These are phyloP conservation scores for Homarus gammarus DNA, from an alignment of 2,888 invertebrate genomes.

Conservation along the genomic window DNA sequence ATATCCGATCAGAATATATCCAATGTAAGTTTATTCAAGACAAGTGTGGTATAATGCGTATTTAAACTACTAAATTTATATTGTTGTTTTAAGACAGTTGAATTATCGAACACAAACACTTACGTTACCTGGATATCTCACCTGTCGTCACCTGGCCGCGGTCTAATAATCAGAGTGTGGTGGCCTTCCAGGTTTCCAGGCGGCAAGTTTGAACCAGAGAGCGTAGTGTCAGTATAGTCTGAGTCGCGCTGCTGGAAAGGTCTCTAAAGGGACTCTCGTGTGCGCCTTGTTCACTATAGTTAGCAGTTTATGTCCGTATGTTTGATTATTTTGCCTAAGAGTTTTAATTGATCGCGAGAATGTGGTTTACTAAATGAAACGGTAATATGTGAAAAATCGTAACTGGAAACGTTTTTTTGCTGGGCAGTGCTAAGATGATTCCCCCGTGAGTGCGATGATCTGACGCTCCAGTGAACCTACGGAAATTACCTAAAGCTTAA, in stretches of 20 bases:
- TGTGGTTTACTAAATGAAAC: not conserved
- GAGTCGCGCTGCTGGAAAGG: slow-evolving; percentile 34
- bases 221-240: slow-evolving; percentile 33
- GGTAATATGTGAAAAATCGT: not conserved
- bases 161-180: not conserved
- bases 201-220: slow-evolving; percentile 34
- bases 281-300: not conserved
- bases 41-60: too few species aligned
- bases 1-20: too few species aligned
- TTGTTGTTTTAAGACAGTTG: not conserved
- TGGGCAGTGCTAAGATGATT: not conserved
- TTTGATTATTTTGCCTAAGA: not conserved
- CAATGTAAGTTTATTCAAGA: too few species aligned
- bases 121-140: not conserved
- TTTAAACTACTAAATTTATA: slow-evolving; percentile 4
- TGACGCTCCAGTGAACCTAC: not conserved
- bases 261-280: slow-evolving; percentile 11
- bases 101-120: not conserved
- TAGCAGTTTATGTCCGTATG: not conserved
- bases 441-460: not conserved
- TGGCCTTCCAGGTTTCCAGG: slow-evolving; percentile 38
- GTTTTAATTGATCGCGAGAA: not conserved
- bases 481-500: too few species aligned
- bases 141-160: slow-evolving; percentile 35
- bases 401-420: not conserved